phyloP scores from a whole-genome alignment of 2,797 vertebrate genomes.

The Percopsis omiscomaycus region DNA sequence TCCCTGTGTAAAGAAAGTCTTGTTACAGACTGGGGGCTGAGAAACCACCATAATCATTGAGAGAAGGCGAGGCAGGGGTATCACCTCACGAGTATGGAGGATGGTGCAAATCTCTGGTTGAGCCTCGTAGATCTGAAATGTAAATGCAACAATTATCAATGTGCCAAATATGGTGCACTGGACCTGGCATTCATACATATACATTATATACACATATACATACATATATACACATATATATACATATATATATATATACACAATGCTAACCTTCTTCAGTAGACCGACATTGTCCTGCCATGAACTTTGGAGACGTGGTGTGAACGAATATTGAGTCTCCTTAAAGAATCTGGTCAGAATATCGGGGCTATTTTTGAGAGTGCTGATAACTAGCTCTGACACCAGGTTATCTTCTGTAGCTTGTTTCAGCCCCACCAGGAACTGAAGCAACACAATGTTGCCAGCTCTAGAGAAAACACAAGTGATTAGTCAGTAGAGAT shows the following conservation, averaged over 20 bases:
- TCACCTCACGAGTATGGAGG: constrained; percentile 81
- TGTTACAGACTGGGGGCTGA: constrained; percentile 88
- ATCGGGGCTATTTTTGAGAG: constrained; percentile 88
- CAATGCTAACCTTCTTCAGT: constrained; percentile 85
- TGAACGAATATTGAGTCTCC: constrained; percentile 87
- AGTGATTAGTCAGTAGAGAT: background rate
- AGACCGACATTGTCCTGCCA: constrained; percentile 90
- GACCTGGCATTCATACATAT: no score
- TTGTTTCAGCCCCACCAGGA: constrained; percentile 87
- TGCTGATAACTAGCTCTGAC: constrained; percentile 84
- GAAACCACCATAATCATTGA: constrained; percentile 90
- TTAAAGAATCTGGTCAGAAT: constrained; percentile 88
- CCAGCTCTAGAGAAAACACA: constrained; percentile 70
- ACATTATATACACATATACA: no score
- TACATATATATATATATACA: no score
- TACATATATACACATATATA: no score
- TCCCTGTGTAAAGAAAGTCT: constrained; percentile 89
- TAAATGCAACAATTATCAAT: background rate
- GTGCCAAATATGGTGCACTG: no score
- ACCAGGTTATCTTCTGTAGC: constrained; percentile 87
- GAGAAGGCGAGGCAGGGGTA: constrained; percentile 84
- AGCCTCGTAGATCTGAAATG: constrained; percentile 87
- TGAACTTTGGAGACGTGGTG: constrained; percentile 81
- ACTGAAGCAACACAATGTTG: constrained; percentile 91
- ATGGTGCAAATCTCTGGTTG: constrained; percentile 86